A percentile compares a stretch with the other conserved stretches of the same genome.
phyloP scores from a whole-genome alignment of 2,797 vertebrate species.

The Gastrophryne carolinensis region DNA sequence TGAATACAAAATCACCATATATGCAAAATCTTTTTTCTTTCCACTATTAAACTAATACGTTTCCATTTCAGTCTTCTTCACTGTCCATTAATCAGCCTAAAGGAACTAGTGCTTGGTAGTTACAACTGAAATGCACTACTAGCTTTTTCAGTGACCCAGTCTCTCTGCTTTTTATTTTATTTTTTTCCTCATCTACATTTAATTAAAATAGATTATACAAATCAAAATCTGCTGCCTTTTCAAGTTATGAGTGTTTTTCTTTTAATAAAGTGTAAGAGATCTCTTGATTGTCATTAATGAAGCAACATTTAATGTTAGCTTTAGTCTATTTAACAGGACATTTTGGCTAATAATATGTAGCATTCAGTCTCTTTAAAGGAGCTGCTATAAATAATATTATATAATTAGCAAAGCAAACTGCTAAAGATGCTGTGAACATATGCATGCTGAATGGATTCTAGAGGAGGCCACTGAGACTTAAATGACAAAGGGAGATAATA shows the following conservation, averaged over 20 bases:
- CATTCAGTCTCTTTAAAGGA: neutral
- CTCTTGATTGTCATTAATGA: neutral
- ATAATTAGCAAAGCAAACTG: conserved; percentile 13
- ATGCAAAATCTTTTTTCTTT: neutral
- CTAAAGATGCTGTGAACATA: conserved; percentile 34
- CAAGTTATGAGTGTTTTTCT: neutral
- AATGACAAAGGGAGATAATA: conserved; percentile 41
- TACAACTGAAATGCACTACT: conserved; percentile 28
- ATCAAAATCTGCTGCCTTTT: neutral
- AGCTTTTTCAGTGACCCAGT: conserved; percentile 34
- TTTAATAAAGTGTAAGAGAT: neutral
- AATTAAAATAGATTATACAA: neutral
- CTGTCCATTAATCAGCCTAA: conserved; percentile 46
- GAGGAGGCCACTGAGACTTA: neutral
- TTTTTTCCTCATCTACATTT: neutral
- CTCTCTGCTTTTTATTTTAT: neutral
- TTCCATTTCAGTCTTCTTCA: conserved; percentile 36
- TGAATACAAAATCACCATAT: neutral
- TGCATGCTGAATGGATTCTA: conserved; percentile 27
- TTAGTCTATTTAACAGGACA: neutral
- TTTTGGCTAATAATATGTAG: conserved; percentile 6
- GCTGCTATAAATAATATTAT: conserved; percentile 19
- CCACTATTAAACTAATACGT: conserved; percentile 6
- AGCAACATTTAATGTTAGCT: neutral
- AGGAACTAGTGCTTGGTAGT: conserved; percentile 29